Evolutionary conservation across 2,888 invertebrate genomes (phyloP).

Genomic region (Synergus japonicus): DNA sequence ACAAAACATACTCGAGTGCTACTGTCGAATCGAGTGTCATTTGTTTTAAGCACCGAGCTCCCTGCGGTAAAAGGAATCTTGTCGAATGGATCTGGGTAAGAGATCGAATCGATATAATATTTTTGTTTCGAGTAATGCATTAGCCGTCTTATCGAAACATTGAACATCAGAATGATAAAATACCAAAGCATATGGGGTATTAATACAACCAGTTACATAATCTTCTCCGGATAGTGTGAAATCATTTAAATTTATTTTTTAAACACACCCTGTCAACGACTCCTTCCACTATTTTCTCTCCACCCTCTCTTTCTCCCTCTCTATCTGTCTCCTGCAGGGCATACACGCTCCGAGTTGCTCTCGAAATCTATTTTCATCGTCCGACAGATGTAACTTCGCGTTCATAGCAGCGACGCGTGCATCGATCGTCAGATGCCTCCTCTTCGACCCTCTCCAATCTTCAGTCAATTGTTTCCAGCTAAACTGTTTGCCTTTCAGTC

Average conservation of each 20-base stretch:
- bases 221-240: background rate
- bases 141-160: constrained; percentile 54
- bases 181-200: background rate
- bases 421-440: constrained; percentile 72
- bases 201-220: background rate
- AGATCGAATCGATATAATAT: constrained; percentile 67
- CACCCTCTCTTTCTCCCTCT: constrained; percentile 40
- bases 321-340: constrained; percentile 47
- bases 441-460: constrained; percentile 75
- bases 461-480: constrained; percentile 78
- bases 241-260: background rate
- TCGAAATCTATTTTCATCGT: constrained; percentile 73
- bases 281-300: background rate
- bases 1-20: constrained; percentile 65
- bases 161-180: background rate
- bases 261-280: background rate
- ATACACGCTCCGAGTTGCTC: constrained; percentile 57
- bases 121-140: constrained; percentile 65
- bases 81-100: constrained; percentile 56
- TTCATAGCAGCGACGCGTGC: constrained; percentile 70
- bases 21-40: constrained; percentile 72
- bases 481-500: constrained; percentile 78
- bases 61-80: constrained; percentile 62
- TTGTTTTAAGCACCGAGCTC: constrained; percentile 67
- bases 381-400: constrained; percentile 75